These are phyloP conservation scores for Volucella inflata DNA, from an alignment of 2,888 invertebrate species.

Conservation along the genomic window DNA sequence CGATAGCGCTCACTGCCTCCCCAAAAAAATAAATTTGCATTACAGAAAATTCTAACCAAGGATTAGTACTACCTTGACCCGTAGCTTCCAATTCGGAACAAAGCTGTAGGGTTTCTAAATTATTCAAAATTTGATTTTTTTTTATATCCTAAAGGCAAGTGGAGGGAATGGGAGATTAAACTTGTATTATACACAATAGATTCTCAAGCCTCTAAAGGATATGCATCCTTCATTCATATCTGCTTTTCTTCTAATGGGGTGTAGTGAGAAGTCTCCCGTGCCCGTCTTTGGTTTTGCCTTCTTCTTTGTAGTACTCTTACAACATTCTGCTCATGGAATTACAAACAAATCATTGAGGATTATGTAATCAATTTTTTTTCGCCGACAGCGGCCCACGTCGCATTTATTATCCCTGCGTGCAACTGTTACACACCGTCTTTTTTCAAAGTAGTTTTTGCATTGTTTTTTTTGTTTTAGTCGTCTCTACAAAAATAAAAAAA, in stretches of 20 bases:
- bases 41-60: background rate
- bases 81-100: background rate
- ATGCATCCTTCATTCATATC: slow-evolving; percentile 12
- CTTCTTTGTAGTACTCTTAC: too few species aligned
- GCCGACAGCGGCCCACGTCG: background rate
- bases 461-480: too few species aligned
- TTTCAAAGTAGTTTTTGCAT: slow-evolving; percentile 10
- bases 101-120: slow-evolving; percentile 1
- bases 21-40: too few species aligned
- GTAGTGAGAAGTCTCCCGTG: too few species aligned
- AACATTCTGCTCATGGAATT: slow-evolving; percentile 25
- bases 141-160: background rate
- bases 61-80: background rate
- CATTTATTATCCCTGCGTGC: slow-evolving; percentile 39
- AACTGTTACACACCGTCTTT: slow-evolving; percentile 19
- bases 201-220: background rate
- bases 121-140: slow-evolving; percentile 14
- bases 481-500: background rate
- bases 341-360: slow-evolving; percentile 34
- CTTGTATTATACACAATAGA: slow-evolving; percentile 29
- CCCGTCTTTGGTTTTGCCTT: too few species aligned
- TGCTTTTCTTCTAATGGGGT: background rate
- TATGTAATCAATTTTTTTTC: slow-evolving; percentile 47
- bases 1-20: background rate
- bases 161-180: slow-evolving; percentile 13